A percentile compares a stretch with the other conserved stretches of the same genome.
phyloP scores from a whole-genome alignment of 2,888 invertebrate genomes.

The Tenthredo mesomela region DNA sequence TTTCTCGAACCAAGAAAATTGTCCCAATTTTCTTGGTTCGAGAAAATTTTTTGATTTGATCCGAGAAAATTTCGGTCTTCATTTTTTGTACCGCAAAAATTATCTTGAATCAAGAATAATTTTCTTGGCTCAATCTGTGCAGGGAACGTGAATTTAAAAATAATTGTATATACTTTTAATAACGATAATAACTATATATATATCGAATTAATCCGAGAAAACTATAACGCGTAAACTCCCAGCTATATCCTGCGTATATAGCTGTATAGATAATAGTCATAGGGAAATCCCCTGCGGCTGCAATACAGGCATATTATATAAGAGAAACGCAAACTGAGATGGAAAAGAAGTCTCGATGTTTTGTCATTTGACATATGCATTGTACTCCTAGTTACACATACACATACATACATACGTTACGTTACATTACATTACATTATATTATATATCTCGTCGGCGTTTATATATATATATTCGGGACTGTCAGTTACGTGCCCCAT shows the following conservation, averaged over 20 bases:
- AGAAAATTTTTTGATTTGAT: too few species aligned
- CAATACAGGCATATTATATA: too few species aligned
- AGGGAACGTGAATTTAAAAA: constrained; percentile 73
- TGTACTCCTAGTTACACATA: constrained; percentile 13
- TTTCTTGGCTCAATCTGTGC: too few species aligned
- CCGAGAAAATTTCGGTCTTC: too few species aligned
- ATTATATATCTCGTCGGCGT: neutral
- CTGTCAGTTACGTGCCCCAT: constrained; percentile 1
- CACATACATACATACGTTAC: neutral
- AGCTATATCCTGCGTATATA: neutral
- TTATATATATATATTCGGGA: neutral
- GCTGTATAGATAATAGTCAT: neutral
- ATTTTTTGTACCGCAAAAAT: too few species aligned
- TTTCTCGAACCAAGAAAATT: too few species aligned
- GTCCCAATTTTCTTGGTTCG: too few species aligned
- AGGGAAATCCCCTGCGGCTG: neutral
- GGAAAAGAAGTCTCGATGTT: neutral
- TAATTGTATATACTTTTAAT: constrained; percentile 68
- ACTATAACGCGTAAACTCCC: neutral
- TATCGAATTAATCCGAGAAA: neutral
- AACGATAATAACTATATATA: constrained; percentile 12
- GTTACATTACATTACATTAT: neutral
- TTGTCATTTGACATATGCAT: constrained; percentile 50
- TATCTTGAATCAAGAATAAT: too few species aligned
- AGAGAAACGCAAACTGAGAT: neutral